A percentile compares a stretch with the other conserved stretches of the same genome.
phyloP scores from a whole-genome alignment of 2,888 invertebrate genomes.

The Busseola fusca region DNA sequence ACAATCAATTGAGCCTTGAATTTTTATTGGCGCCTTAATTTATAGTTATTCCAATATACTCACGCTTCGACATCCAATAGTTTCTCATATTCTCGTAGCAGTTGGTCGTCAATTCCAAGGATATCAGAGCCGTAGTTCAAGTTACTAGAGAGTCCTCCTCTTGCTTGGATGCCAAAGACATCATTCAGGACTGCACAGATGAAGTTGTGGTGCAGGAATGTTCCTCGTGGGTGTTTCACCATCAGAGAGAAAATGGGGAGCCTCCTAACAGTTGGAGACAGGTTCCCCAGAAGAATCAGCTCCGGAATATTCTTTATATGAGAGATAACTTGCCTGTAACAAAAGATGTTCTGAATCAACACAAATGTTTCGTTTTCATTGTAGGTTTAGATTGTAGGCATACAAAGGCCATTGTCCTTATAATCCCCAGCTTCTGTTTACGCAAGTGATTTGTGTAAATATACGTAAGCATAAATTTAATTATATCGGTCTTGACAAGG shows the following conservation, averaged over 20 bases:
- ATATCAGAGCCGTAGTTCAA: conserved; percentile 95
- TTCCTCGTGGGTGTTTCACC: conserved; percentile 94
- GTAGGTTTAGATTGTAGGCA: neutral
- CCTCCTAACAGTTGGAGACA: conserved; percentile 90
- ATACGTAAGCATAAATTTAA: conserved; percentile 27
- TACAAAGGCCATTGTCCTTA: conserved; percentile 20
- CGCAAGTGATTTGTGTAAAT: conserved; percentile 16
- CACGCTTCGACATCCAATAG: conserved; percentile 84
- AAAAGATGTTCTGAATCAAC: conserved; percentile 61
- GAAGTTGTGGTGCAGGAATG: conserved; percentile 96
- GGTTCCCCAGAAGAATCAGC: conserved; percentile 93
- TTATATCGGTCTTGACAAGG: conserved; percentile 5
- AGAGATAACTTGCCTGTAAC: conserved; percentile 92
- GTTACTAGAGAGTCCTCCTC: conserved; percentile 94
- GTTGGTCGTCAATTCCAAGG: conserved; percentile 93
- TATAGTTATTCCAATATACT: conserved; percentile 62
- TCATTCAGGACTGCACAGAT: conserved; percentile 96
- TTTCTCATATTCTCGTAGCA: conserved; percentile 93
- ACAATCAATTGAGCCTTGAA: conserved; percentile 32
- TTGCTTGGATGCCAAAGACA: conserved; percentile 96
- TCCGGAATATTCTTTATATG: conserved; percentile 94
- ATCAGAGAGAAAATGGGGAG: conserved; percentile 96
- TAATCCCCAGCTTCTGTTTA: conserved; percentile 12
- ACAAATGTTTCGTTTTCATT: conserved; percentile 1
- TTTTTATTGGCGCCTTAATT: conserved; percentile 7